These are phyloP conservation scores for Microplitis manilae DNA, from an alignment of 2,888 invertebrate species.

Conservation along the genomic window DNA sequence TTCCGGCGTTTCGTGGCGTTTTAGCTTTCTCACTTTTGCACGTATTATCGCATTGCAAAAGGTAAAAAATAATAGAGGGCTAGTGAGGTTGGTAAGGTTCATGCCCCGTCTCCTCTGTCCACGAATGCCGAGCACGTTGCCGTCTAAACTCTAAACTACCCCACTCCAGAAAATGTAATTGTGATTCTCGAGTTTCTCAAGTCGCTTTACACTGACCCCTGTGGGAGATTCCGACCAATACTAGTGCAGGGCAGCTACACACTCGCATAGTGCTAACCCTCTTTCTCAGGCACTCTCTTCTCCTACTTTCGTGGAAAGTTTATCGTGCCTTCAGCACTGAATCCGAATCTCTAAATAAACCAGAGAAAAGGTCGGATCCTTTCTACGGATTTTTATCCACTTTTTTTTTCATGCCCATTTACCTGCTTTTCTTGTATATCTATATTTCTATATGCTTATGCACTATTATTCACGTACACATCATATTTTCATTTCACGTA, in stretches of 20 bases:
- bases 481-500: not conserved
- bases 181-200: conserved; percentile 47
- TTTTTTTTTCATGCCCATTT: conserved; percentile 4
- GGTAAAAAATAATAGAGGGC: conserved; percentile 32
- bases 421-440: not conserved
- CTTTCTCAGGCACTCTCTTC: conserved; percentile 10
- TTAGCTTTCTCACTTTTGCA: not conserved
- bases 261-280: conserved; percentile 6
- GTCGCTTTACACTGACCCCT: conserved; percentile 40
- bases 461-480: conserved; percentile 1
- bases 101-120: conserved; percentile 8
- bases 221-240: not conserved
- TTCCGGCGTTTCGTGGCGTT: not conserved
- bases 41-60: conserved; percentile 19
- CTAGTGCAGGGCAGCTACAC: not conserved
- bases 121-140: conserved; percentile 46
- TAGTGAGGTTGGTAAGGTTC: conserved; percentile 14
- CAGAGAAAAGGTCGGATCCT: conserved; percentile 7
- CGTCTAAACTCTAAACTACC: conserved; percentile 43
- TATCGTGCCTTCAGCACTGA: conserved; percentile 24
- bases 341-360: conserved; percentile 34
- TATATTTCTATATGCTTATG: not conserved
- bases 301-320: conserved; percentile 18
- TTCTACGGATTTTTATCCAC: conserved; percentile 30
- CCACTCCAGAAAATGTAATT: conserved; percentile 45